Percentiles rank a stretch among this genome's conserved stretches.
Evolutionary conservation across 2,113 vertebrate species (phyloP).

Genomic region (Rhegmatorhina hoffmannsi): DNA sequence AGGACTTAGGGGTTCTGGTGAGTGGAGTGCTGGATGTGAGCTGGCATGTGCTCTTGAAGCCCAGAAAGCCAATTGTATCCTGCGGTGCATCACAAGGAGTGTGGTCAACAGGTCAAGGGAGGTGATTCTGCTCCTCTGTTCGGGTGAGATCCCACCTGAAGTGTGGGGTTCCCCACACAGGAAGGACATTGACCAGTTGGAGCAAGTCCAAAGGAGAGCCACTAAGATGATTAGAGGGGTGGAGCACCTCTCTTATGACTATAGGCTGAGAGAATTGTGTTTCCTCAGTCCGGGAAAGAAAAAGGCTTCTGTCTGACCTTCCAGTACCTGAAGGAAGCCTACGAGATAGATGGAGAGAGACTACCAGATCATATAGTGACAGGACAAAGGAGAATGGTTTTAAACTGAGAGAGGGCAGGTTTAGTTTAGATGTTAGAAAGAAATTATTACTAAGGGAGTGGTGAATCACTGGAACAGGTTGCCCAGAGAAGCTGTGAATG

Average conservation of each 20-base stretch:
- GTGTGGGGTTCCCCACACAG: fast-evolving
- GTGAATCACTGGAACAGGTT: neutral
- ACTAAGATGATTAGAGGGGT: neutral
- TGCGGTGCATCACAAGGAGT: neutral
- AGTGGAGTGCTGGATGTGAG: neutral
- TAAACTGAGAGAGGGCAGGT: neutral
- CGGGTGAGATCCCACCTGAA: neutral
- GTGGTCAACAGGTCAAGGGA: fast-evolving
- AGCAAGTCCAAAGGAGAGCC: neutral
- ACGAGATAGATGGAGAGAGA: neutral
- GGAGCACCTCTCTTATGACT: fast-evolving
- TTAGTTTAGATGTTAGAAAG: neutral
- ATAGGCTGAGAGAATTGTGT: neutral
- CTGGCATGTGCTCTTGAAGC: neutral
- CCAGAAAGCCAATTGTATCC: fast-evolving
- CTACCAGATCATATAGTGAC: neutral
- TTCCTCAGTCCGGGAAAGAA: neutral
- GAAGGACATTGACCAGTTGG: neutral
- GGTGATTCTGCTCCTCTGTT: neutral
- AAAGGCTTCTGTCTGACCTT: neutral
- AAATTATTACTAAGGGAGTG: neutral
- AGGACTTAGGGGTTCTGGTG: neutral
- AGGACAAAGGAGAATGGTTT: neutral
- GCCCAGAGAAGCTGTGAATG: neutral
- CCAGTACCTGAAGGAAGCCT: neutral